Evolutionary conservation across 2,113 vertebrate species (phyloP), one percentile per base, ranked within the genome.

Genomic region (Psittacara wagleri): DNA sequence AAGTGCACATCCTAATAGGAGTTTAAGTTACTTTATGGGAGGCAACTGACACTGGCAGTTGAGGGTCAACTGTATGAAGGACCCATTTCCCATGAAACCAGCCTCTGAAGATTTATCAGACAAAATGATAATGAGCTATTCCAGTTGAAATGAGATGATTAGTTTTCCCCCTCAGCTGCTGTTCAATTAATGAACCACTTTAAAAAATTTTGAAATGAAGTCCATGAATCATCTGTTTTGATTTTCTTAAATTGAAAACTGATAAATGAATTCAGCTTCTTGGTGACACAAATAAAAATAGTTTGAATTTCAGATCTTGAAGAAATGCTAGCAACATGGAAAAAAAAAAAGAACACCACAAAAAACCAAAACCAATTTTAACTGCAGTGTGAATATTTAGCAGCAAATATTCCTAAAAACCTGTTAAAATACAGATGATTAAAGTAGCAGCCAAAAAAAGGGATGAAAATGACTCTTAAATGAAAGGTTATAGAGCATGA

Each of bases 131-230:
- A 96, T 96, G 94, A 97, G 91, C 95, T 67, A 90, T 79, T 96
- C 59, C 94, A 94, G 94, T 94, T 95, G 95, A 97, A 97, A 96
- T 84, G 95, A 96, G 89, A 79, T 96, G 95, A 97, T 97, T 95
- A 97, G 89, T 95, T 96, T 94, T 89, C 90, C 54, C 85, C 91
- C 89, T 89, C 94, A 94, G 92, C 95, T 96, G 95, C 94, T 79
- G 94, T 96, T 97, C 95, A 95, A 96, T 96, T 97, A 97, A 96
- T 94, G 91, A 94, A 94, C 52, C 94, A 96, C 92, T 97, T 95
- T 91, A 80, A 59, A 96, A 95, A 96, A 70, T 86, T 91, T 82
- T 94, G 88, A 94, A 96, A 96, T n/a, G 68, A 97, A 96, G 48
- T 96, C 94, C 93, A 86, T 92, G 94, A 95, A 75, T 97, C 90